phyloP scores from a whole-genome alignment of 2,113 vertebrate species.

The Entosphenus tridentatus region DNA sequence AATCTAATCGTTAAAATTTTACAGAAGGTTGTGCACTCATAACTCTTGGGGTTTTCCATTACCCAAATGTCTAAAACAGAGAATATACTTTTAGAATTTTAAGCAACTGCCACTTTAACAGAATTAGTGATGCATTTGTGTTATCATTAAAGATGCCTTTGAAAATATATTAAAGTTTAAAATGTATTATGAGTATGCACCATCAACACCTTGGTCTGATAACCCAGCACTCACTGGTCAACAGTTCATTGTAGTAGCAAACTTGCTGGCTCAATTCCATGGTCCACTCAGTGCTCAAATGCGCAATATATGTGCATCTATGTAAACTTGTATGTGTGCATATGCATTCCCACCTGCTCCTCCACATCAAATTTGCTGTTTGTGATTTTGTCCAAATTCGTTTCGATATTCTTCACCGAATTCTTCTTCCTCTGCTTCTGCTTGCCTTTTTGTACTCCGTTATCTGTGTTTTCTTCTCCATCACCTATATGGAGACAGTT shows the following conservation, averaged over 20 bases:
- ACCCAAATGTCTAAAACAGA: no score
- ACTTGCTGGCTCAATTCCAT: not conserved
- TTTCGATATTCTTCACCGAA: constrained; percentile 43
- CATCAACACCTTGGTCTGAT: no score
- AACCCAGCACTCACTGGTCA: not conserved
- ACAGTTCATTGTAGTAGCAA: not conserved
- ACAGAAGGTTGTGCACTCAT: no score
- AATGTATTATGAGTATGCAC: no score
- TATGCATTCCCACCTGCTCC: constrained; percentile 30
- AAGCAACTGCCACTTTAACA: no score
- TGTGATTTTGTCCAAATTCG: constrained; percentile 57
- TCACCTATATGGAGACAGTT: not conserved
- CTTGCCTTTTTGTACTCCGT: constrained; percentile 17
- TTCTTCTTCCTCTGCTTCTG: constrained; percentile 35
- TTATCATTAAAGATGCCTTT: no score
- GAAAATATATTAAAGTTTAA: no score
- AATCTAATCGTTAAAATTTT: not conserved
- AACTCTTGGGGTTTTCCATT: no score
- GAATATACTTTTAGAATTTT: no score
- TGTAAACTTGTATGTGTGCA: not conserved
- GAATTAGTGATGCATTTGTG: no score
- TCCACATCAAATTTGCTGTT: constrained; percentile 28
- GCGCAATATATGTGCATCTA: not conserved
- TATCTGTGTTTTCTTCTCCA: constrained; percentile 12
- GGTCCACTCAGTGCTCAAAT: not conserved